Conservation (phyloP, 2,888 invertebrate species). For the Willowsia nigromaculata region DNA sequence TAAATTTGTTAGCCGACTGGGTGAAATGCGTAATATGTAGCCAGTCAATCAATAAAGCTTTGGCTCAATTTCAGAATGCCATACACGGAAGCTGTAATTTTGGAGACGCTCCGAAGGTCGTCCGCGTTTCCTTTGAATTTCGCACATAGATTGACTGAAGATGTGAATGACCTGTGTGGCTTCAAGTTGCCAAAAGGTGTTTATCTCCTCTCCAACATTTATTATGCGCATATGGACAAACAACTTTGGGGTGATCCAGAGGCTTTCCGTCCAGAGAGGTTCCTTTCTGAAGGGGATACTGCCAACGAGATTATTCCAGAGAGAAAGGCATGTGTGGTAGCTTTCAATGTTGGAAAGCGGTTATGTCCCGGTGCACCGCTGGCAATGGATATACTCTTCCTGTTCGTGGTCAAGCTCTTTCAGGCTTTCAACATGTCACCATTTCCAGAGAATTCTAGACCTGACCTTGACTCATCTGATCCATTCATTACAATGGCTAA, state of each 20-base stretch:
- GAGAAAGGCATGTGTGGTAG: neutral
- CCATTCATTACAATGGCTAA: neutral
- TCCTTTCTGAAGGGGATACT: neutral
- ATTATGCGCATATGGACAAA: neutral
- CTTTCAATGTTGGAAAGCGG: neutral
- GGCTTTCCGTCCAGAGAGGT: neutral
- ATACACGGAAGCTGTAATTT: neutral
- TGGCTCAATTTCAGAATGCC: neutral
- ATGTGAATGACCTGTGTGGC: neutral
- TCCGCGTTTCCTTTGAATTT: neutral
- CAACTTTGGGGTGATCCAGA: neutral
- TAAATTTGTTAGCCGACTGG: too few relatives aligned
- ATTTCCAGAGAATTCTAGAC: neutral
- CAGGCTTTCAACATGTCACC: neutral
- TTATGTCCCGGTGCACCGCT: neutral
- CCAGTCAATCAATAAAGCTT: too few relatives aligned
- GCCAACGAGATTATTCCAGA: neutral
- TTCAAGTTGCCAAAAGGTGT: neutral
- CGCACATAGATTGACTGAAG: neutral
- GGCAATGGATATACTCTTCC: neutral
- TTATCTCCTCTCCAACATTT: neutral
- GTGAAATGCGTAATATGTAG: too few relatives aligned
- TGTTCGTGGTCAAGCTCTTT: neutral
- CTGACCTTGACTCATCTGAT: neutral
- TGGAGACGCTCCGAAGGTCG: neutral